Evolutionary conservation across 2,797 vertebrate genomes (phyloP), one percentile per base, ranked within the genome.

Genomic region (Adrianichthys oophorus): DNA sequence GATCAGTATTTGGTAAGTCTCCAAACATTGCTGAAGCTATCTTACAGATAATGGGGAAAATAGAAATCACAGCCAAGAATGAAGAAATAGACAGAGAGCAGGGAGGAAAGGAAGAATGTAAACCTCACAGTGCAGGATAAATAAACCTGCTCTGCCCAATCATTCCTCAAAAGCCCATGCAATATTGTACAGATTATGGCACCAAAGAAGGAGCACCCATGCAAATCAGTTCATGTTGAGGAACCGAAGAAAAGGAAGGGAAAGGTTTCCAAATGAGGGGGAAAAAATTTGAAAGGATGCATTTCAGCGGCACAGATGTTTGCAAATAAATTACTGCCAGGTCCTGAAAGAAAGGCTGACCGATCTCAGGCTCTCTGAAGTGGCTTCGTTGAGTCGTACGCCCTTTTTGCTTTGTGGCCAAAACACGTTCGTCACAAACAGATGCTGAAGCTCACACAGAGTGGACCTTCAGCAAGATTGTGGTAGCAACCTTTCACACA

Each of bases 41-140:
- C 86, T 88, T 74, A 72, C 77, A 81, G 78, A 87, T 86, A 88
- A 82, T 80, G 83, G 82, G 74, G 79, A 80, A 85, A 86, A 87
- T 80, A 82, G 69, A 77, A 60, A 69, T 50, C 68, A 72, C 62
- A 70, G 85, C 82, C 84, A 83, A 83, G 82, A 80, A 60, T 56
- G 79, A 84, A 81, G 77, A 77, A 78, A 78, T 75, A 82, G 85
- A 82, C 86, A 66, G 82, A 85, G 82, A 86, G 83, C 78, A 79
- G 79, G 75, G 80, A 83, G 81, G 73, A 75, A 79, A 78, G 79
- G 74, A 88, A 84, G 85, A 90, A 90, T 90, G 88, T 90, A 90
- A 90, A 90, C 88, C 82, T 85, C 74, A 78, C 78, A 74, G 83
- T 41, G 72, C 74, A 88, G 85, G 68, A 90, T 89, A 90, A 90